Base-by-base conservation (phyloP, 2,888 invertebrate genomes). In the Diarsia rubi region DNA sequence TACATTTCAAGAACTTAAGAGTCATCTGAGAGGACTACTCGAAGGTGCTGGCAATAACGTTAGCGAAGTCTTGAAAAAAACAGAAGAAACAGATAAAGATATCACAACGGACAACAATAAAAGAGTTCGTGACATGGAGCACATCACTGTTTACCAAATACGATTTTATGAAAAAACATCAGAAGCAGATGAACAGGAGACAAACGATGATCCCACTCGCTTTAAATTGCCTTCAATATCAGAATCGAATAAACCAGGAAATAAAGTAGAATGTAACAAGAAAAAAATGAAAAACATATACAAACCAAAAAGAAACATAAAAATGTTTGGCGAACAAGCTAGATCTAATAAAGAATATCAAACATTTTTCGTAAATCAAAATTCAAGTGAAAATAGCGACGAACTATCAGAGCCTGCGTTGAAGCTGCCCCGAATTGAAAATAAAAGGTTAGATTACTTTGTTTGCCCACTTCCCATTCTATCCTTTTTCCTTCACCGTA, bases 371-470 rank as follows among this genome's bases (percentile, higher is more conserved):
- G 90, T 94, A 16, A 91, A 93, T 44, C 90, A 92, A 73, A 86
- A 88, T 74, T 84, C 81, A 68, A 91, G 91, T 67, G 93, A 93
- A 52, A 91, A 91, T 78, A 95, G 94, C 79, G 95, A 96, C 84
- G 82, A 59, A 67, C 93, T 91, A 71, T 95, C 95, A 1, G 88
- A 95, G 12, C 96, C 96, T 14, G 95, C 94, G n/a, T 83, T 96
- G 57, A 96, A 96, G 88, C 88, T 96, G 72, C 96, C 96, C 66
- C 93, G 95, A 82, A 96, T 96, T 75, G 96, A 96, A 85, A 90
- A 88, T 59, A 95, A 92, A 90, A 95, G 96, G 96, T 96, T 93
- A 91, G 91, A 89, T 86, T 88, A 88, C 83, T 87, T 88, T 86
- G 81, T 77, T 85, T 74, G 19, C 21, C 82, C 74, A 52, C 70